A percentile compares a stretch with the other conserved stretches of the same genome.
Conservation (phyloP, 2,113 vertebrate genomes). For the Perca fluviatilis region DNA sequence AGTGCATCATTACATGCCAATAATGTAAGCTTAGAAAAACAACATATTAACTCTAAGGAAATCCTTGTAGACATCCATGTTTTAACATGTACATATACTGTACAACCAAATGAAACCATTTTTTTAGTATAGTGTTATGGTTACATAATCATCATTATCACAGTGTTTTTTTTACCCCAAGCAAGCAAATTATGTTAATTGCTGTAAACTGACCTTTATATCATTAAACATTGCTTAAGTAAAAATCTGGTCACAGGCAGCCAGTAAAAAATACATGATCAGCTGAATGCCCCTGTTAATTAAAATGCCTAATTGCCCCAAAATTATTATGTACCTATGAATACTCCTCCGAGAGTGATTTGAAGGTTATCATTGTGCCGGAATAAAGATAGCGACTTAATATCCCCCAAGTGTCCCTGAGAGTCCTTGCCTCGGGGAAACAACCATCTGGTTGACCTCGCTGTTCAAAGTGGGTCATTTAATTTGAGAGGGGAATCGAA, state of each 20-base stretch:
- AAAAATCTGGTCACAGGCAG: conserved; percentile 30
- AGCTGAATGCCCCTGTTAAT: conserved; percentile 55
- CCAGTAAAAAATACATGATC: conserved; percentile 33
- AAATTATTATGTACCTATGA: conserved; percentile 62
- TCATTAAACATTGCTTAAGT: conserved; percentile 2
- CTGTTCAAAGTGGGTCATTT: conserved; percentile 67
- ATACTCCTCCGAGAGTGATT: conserved; percentile 57
- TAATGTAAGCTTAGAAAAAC: background rate
- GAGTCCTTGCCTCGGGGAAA: conserved; percentile 69
- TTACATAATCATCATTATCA: background rate
- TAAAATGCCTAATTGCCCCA: conserved; percentile 50
- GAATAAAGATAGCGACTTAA: conserved; percentile 49
- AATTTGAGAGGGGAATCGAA: conserved; percentile 45
- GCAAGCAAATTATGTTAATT: background rate
- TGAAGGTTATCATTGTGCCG: conserved; percentile 71
- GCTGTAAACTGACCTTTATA: conserved; percentile 4
- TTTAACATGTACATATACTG: background rate
- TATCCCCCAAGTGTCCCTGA: conserved; percentile 61
- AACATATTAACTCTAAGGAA: background rate
- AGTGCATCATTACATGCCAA: background rate
- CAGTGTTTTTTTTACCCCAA: background rate
- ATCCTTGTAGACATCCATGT: background rate
- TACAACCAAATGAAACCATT: background rate
- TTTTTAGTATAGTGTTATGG: background rate
- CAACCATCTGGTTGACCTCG: conserved; percentile 76